These are phyloP conservation scores for Argyrosomus japonicus DNA, from an alignment of 2,113 vertebrate species.

Conservation along the genomic window DNA sequence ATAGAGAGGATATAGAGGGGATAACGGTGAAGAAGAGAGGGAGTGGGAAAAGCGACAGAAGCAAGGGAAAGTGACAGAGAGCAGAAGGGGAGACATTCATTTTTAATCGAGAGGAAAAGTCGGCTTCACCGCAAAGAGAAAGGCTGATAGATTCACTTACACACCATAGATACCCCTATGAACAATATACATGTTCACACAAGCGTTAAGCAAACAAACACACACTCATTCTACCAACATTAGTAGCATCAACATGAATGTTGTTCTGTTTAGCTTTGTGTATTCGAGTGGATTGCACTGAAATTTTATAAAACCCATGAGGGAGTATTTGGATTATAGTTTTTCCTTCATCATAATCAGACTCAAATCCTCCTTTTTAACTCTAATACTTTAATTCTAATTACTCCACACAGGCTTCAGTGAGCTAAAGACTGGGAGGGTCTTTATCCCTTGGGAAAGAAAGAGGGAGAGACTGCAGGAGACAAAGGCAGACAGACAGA, in stretches of 20 bases:
- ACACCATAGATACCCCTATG: constrained; percentile 23
- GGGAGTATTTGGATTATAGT: constrained; percentile 70
- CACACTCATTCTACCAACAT: constrained; percentile 21
- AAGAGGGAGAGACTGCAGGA: constrained; percentile 25
- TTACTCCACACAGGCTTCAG: constrained; percentile 72
- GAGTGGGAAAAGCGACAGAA: constrained; percentile 15
- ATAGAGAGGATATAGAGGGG: constrained; percentile 56
- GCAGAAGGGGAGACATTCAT: constrained; percentile 68
- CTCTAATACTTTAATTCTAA: constrained; percentile 80
- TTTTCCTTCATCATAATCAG: constrained; percentile 71
- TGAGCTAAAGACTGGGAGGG: constrained; percentile 59
- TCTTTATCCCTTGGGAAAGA: constrained; percentile 60
- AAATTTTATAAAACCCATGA: constrained; percentile 39
- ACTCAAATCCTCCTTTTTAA: constrained; percentile 75
- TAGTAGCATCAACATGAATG: constrained; percentile 4
- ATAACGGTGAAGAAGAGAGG: constrained; percentile 42
- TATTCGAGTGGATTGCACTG: constrained; percentile 25
- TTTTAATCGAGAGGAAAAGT: constrained; percentile 73
- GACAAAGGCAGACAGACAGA: constrained; percentile 47
- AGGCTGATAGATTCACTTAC: constrained; percentile 45
- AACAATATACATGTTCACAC: constrained; percentile 4
- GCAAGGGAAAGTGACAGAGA: constrained; percentile 61
- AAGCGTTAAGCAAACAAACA: constrained; percentile 4
- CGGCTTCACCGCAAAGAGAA: constrained; percentile 26
- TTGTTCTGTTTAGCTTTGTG: constrained; percentile 42